phyloP scores from a whole-genome alignment of 2,888 invertebrate genomes.

The Ganaspis brasiliensis region DNA sequence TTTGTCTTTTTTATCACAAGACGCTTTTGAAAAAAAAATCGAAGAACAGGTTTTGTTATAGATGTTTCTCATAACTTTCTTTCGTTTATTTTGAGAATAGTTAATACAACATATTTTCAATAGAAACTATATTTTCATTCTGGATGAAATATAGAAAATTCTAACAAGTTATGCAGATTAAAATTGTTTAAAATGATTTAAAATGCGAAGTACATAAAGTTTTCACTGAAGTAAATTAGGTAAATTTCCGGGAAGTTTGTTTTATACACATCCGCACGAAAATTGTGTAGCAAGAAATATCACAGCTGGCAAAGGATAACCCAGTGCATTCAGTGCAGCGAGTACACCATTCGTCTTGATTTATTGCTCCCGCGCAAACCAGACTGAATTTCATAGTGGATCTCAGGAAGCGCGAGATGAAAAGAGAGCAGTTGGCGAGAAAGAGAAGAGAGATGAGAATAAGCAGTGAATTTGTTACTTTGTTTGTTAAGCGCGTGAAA shows the following conservation, averaged over 20 bases:
- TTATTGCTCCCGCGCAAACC: conserved; percentile 48
- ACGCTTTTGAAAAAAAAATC: no score
- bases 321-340: background rate
- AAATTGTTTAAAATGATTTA: no score
- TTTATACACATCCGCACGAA: background rate
- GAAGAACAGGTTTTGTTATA: no score
- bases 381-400: conserved; percentile 53
- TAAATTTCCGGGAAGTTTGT: background rate
- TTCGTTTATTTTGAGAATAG: no score
- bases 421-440: conserved; percentile 49
- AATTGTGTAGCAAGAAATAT: conserved; percentile 14
- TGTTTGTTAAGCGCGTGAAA: conserved; percentile 66
- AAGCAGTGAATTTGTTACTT: conserved; percentile 46
- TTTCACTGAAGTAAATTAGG: background rate
- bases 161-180: no score
- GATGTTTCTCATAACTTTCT: no score
- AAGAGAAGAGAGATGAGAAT: conserved; percentile 53
- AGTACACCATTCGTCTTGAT: conserved; percentile 44
- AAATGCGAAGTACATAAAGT: no score
- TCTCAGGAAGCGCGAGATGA: conserved; percentile 6
- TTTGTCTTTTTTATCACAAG: no score
- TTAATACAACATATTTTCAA: no score
- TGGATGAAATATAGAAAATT: no score
- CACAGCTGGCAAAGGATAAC: background rate
- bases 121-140: no score